phyloP scores from a whole-genome alignment of 2,797 vertebrate species.

The Takifugu rubripes region DNA sequence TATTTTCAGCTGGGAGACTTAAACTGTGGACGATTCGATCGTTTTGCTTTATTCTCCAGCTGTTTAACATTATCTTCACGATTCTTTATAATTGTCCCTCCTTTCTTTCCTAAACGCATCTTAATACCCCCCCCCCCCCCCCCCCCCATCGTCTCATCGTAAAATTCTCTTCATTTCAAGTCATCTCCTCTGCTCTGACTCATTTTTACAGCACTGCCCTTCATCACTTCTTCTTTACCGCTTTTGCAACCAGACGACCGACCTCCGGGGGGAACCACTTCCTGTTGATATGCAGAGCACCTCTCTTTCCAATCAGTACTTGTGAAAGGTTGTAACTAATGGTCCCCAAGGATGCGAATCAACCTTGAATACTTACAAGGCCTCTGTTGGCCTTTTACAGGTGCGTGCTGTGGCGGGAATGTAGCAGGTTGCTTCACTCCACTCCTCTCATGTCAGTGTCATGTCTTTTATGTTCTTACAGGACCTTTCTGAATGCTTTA shows the following conservation, averaged over 20 bases:
- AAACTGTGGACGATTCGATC: too few species aligned
- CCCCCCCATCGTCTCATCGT: not conserved
- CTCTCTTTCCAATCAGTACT: conserved; percentile 76
- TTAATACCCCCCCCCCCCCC: conserved; percentile 49
- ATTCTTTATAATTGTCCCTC: not conserved
- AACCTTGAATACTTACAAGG: conserved; percentile 73
- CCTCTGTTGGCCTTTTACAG: conserved; percentile 35
- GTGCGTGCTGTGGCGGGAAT: conserved; percentile 43
- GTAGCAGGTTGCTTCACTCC: conserved; percentile 55
- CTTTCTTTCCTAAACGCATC: conserved; percentile 50
- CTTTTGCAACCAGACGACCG: conserved; percentile 50
- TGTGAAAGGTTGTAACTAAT: conserved; percentile 79
- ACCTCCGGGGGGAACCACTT: conserved; percentile 56
- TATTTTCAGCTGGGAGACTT: too few species aligned
- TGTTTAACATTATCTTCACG: conserved; percentile 8
- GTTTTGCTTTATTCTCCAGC: not conserved
- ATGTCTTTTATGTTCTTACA: conserved; percentile 43
- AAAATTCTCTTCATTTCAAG: not conserved
- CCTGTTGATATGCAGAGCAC: conserved; percentile 78
- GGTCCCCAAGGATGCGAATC: conserved; percentile 68
- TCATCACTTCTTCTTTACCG: conserved; percentile 43
- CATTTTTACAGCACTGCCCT: conserved; percentile 28
- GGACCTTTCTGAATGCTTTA: conserved; percentile 38
- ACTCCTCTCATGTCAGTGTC: conserved; percentile 41
- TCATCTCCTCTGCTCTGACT: conserved; percentile 27